A percentile compares a stretch with the other conserved stretches of the same genome.
These are phyloP conservation scores for Drosophila vallismaia DNA, from an alignment of 2,888 invertebrate species.

Conservation along the genomic window DNA sequence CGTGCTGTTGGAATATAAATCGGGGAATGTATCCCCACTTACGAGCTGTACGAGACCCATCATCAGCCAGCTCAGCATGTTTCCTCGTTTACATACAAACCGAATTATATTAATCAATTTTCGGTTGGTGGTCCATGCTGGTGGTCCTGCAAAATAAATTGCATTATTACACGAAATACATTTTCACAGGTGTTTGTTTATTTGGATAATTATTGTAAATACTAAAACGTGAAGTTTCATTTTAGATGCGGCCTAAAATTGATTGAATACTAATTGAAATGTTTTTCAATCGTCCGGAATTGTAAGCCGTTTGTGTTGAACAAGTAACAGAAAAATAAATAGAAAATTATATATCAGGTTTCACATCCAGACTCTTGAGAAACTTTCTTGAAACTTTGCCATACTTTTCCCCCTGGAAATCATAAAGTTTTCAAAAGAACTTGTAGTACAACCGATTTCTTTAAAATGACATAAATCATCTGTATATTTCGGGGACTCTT, in stretches of 20 bases:
- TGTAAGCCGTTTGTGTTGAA: background rate
- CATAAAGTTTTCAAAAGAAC: constrained; percentile 6
- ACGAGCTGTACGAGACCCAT: constrained; percentile 54
- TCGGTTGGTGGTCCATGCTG: constrained; percentile 10
- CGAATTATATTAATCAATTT: constrained; percentile 37
- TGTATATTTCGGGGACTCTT: constrained; percentile 9
- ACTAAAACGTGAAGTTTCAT: constrained; percentile 12
- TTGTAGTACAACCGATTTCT: constrained; percentile 24
- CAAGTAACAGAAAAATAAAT: constrained; percentile 23
- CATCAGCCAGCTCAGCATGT: constrained; percentile 57
- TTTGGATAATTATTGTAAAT: constrained; percentile 27
- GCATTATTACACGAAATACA: constrained; percentile 25
- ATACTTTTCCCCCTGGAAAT: background rate
- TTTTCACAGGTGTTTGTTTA: constrained; percentile 3
- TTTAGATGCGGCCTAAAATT: constrained; percentile 4
- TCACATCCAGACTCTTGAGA: constrained; percentile 9
- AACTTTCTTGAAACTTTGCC: constrained; percentile 21
- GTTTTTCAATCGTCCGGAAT: background rate
- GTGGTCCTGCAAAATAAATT: constrained; percentile 39
- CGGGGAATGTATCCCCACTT: constrained; percentile 28
- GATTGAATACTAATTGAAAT: constrained; percentile 30
- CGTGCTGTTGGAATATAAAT: constrained; percentile 22
- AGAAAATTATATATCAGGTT: constrained; percentile 7
- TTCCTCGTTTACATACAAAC: background rate
- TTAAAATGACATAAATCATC: constrained; percentile 28